Evolutionary conservation across 2,888 invertebrate genomes (phyloP), one percentile per base, ranked within the genome.

Genomic region (Eupithecia pulchellata): DNA sequence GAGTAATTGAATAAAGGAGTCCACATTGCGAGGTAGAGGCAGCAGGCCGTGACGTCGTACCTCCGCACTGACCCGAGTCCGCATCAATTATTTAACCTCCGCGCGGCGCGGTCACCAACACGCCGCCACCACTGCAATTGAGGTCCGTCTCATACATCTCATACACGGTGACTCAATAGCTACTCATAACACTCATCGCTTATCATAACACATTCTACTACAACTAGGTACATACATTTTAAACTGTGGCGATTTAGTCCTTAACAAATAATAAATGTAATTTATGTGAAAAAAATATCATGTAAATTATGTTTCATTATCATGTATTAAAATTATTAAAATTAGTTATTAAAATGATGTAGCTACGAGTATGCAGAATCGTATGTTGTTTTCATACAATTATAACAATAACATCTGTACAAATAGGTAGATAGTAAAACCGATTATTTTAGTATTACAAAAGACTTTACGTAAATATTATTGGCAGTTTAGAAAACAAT

Each of bases 101-200:
- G 89, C 91, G 92, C 92, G 93, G 92, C n/a, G n/a, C n/a, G n/a
- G 92, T 92, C 92, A 91, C 91, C 91, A 92, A 90, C 88, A 89
- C 84, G 81, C 81, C 84, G 81, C 81, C 80, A 75, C 75, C 75
- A 69, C 72, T 72, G 58, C 75, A 75, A 77, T 76, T 76, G 75
- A 64, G 72, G 70, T 67, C 74, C 74, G 6, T 30, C 20, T 27
- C 62, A 61, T 64, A 64, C 55, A 57, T 20, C 47, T 47, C 47
- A 52, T 52, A 52, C 52, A 52, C 1, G 32, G 60, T 69, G 69
- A 69, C 60, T 65, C 69, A 69, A n/a, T 8, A n/a, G n/a, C n/a
- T n/a, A n/a, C n/a, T n/a, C 42, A 42, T n/a, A 42, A 39, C 36
- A 39, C 13, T n/a, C n/a, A n/a, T n/a, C n/a, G n/a, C n/a, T n/a